Evolutionary conservation across 2,888 invertebrate species (phyloP).

Genomic region (Euclidia mi): DNA sequence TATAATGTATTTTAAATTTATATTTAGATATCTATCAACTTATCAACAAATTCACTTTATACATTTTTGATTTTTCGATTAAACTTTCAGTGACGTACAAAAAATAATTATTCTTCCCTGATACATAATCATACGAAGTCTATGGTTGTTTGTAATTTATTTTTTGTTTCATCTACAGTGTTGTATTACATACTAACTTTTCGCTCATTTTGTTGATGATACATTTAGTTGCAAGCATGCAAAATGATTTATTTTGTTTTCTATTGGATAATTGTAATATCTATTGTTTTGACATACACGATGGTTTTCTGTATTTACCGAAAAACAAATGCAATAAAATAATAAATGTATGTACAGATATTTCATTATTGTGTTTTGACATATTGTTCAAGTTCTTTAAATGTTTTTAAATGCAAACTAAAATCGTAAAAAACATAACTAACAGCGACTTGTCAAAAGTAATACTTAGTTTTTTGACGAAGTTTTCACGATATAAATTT

Average conservation of each 20-base stretch:
- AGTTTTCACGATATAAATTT: too few relatives aligned
- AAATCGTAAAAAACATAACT: too few relatives aligned
- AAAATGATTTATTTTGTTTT: too few relatives aligned
- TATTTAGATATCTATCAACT: conserved; percentile 45
- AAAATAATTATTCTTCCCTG: conserved; percentile 67
- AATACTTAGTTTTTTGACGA: too few relatives aligned
- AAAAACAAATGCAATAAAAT: conserved; percentile 1
- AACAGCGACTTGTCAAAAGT: too few relatives aligned
- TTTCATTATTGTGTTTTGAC: conserved; percentile 10
- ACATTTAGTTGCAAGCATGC: too few relatives aligned
- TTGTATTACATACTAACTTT: conserved; percentile 32
- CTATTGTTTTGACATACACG: too few relatives aligned
- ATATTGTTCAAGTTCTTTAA: background rate
- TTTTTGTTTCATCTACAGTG: conserved; percentile 12
- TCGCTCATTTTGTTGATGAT: background rate
- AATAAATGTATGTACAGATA: background rate
- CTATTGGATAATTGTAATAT: too few relatives aligned
- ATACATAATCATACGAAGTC: conserved; percentile 53
- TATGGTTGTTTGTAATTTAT: conserved; percentile 51
- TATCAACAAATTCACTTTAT: conserved; percentile 48
- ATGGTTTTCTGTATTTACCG: too few relatives aligned
- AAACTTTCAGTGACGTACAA: conserved; percentile 68
- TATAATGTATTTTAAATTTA: conserved; percentile 53
- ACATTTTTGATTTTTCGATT: conserved; percentile 44
- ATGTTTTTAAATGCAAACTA: too few relatives aligned